phyloP scores from a whole-genome alignment of 2,888 invertebrate species.

The Chloromyia formosa region DNA sequence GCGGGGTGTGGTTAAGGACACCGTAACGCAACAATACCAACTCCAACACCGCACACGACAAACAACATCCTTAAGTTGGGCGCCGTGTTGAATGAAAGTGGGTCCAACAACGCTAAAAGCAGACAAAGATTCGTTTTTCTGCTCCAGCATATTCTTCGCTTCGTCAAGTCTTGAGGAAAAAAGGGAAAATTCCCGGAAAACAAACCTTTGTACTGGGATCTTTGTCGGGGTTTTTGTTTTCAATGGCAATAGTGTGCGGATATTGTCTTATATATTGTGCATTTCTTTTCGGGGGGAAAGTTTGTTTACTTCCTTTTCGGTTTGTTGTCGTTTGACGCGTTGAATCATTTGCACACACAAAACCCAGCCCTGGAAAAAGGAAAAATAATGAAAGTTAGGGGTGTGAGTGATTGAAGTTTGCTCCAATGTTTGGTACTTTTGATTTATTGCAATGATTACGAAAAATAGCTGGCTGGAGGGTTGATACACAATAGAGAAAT shows the following conservation, averaged over 20 bases:
- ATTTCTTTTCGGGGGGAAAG: constrained; percentile 23
- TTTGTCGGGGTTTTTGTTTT: constrained; percentile 25
- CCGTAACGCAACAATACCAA: not conserved
- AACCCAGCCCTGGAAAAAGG: not conserved
- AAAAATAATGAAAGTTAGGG: no score
- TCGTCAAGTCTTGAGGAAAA: not conserved
- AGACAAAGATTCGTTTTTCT: constrained; percentile 1
- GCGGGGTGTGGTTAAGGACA: constrained; percentile 10
- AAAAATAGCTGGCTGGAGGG: not conserved
- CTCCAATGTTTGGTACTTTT: constrained; percentile 20
- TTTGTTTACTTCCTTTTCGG: constrained; percentile 39
- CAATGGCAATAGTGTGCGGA: constrained; percentile 32
- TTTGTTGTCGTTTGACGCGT: constrained; percentile 18
- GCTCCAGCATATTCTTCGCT: not conserved
- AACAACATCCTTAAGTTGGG: constrained; percentile 33
- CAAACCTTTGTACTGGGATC: constrained; percentile 36
- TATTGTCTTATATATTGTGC: constrained; percentile 7
- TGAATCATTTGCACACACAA: constrained; percentile 12
- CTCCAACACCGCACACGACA: constrained; percentile 30
- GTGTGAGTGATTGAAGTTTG: constrained; percentile 32
- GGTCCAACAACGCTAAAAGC: not conserved
- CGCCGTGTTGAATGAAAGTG: constrained; percentile 10
- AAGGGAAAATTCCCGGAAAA: constrained; percentile 38
- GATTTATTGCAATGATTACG: constrained; percentile 35
- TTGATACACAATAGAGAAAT: constrained; percentile 2